Conservation (phyloP, 2,888 invertebrate genomes). For the Meteorus cinctellus region DNA sequence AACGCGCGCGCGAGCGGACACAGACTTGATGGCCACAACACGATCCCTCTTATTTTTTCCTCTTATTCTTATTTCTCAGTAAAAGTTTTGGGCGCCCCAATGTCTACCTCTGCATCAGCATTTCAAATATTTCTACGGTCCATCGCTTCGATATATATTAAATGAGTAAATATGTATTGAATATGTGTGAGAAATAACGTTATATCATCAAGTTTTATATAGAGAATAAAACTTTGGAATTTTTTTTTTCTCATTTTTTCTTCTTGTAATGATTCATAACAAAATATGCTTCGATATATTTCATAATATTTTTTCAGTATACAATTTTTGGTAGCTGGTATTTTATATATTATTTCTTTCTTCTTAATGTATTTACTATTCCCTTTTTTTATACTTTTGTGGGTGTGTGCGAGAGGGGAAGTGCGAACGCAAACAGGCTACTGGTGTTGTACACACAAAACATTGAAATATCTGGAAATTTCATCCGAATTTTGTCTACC, state of each 20-base stretch:
- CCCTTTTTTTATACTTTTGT: neutral
- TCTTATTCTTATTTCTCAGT: conserved; percentile 53
- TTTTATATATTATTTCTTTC: neutral
- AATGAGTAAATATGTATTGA: neutral
- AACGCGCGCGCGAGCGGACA: conserved; percentile 27
- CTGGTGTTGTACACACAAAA: conserved; percentile 69
- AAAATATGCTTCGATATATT: conserved; percentile 1
- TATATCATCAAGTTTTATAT: conserved; percentile 33
- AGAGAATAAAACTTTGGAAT: neutral
- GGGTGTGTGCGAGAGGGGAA: neutral
- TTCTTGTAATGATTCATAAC: neutral
- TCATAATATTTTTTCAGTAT: neutral
- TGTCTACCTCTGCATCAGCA: conserved; percentile 59
- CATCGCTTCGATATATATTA: conserved; percentile 14
- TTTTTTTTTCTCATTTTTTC: neutral
- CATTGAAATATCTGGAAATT: conserved; percentile 49
- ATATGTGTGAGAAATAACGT: neutral
- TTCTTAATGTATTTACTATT: conserved; percentile 4
- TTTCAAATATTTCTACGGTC: conserved; percentile 41
- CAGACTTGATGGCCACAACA: neutral
- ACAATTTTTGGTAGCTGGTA: neutral
- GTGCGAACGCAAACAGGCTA: conserved; percentile 56
- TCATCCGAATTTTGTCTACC: conserved; percentile 36
- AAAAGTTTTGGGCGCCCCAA: conserved; percentile 64
- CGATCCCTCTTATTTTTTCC: neutral